These are phyloP conservation scores for Cygnus buccinator DNA, from an alignment of 2,113 vertebrate species.

Conservation along the genomic window DNA sequence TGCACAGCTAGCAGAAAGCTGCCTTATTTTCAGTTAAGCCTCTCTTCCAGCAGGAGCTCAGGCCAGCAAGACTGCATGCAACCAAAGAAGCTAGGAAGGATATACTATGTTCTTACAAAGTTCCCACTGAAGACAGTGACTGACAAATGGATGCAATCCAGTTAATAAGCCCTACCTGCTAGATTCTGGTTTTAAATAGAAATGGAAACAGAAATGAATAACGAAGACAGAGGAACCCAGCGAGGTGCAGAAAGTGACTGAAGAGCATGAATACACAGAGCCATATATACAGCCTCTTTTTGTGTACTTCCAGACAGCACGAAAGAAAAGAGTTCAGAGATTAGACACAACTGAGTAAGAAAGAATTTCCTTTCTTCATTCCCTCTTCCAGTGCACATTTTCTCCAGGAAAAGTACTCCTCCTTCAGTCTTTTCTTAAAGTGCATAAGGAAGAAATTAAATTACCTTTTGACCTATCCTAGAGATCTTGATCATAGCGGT, in stretches of 20 bases:
- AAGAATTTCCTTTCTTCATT: neutral
- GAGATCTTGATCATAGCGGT: neutral
- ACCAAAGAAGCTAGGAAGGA: neutral
- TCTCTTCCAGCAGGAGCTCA: neutral
- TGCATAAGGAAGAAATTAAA: fast-evolving
- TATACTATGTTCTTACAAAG: neutral
- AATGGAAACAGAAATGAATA: neutral
- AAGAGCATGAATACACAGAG: neutral
- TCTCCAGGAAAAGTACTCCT: neutral
- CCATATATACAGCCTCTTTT: fast-evolving
- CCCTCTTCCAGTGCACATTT: neutral
- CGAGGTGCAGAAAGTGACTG: neutral
- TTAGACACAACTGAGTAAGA: neutral
- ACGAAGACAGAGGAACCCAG: fast-evolving
- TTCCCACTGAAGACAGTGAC: neutral
- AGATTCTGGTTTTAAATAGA: neutral
- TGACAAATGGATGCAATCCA: neutral
- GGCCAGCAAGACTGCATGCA: neutral
- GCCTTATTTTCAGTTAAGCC: neutral
- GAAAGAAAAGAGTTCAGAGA: neutral
- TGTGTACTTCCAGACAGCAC: neutral
- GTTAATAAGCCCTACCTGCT: neutral
- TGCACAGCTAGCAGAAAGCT: neutral
- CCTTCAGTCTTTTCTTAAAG: neutral
- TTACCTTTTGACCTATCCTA: neutral